Percentiles rank a stretch among this genome's conserved stretches.
Conservation (phyloP, 2,113 vertebrate genomes). For the Nannospalax galili region DNA sequence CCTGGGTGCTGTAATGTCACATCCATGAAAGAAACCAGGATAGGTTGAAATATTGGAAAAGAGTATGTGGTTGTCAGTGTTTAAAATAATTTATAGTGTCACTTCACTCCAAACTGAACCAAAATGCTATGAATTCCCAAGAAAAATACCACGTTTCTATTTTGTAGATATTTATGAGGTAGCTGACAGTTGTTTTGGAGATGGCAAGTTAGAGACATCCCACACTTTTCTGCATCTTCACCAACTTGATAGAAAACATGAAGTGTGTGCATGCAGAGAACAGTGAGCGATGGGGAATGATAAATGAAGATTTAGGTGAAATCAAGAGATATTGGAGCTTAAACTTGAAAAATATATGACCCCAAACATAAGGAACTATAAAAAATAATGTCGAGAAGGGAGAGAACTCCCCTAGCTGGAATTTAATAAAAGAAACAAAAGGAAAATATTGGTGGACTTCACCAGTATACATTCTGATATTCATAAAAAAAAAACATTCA, state of each 20-base stretch:
- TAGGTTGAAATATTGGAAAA: neutral
- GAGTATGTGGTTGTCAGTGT: neutral
- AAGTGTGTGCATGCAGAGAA: no score
- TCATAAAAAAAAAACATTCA: neutral
- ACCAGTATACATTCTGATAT: neutral
- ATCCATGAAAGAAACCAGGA: neutral
- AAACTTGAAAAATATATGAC: neutral
- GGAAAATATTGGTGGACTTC: neutral
- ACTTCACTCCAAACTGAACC: neutral
- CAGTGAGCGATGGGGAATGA: no score
- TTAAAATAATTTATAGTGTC: neutral
- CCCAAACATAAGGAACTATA: neutral
- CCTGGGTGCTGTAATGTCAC: neutral
- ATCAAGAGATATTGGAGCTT: neutral
- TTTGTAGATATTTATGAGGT: neutral
- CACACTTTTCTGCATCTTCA: neutral
- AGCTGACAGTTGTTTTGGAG: neutral
- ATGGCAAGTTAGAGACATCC: no score
- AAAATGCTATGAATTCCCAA: neutral
- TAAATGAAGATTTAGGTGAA: neutral
- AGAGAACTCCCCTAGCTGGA: neutral
- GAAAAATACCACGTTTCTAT: neutral
- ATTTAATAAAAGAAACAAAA: neutral
- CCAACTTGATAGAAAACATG: neutral
- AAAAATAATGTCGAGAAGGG: neutral